Percentiles rank a stretch among this genome's conserved stretches.
Conservation (phyloP, 2,888 invertebrate species). For the Drosophila robusta region DNA sequence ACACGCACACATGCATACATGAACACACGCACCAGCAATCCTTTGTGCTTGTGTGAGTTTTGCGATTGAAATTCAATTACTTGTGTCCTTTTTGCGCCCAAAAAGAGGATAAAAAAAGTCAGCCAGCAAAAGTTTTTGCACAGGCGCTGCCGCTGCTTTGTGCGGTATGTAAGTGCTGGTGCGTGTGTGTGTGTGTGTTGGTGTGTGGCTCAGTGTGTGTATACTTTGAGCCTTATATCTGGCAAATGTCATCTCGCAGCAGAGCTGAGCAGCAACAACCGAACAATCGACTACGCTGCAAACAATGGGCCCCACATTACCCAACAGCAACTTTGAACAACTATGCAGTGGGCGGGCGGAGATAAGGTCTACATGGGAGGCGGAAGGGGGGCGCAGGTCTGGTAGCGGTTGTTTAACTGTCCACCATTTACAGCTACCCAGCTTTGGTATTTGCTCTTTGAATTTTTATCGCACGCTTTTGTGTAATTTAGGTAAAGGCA, state of each 20-base stretch:
- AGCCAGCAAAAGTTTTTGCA: conserved; percentile 59
- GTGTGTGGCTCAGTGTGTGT: conserved; percentile 19
- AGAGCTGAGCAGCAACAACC: conserved; percentile 44
- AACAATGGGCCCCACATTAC: conserved; percentile 59
- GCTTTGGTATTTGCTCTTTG: conserved; percentile 47
- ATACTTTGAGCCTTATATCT: conserved; percentile 75
- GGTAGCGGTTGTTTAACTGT: conserved; percentile 72
- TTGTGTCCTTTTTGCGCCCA: conserved; percentile 77
- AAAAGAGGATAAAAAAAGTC: conserved; percentile 45
- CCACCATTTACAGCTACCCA: conserved; percentile 61
- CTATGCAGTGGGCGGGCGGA: conserved; percentile 42
- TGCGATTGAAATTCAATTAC: conserved; percentile 81
- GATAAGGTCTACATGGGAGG: conserved; percentile 27
- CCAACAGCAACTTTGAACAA: conserved; percentile 62
- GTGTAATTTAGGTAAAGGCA: conserved; percentile 53
- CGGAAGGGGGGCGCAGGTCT: conserved; percentile 1
- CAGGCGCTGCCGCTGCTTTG: conserved; percentile 22
- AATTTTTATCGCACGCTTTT: conserved; percentile 56
- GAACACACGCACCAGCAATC: conserved; percentile 41
- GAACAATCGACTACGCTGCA: conserved; percentile 50
- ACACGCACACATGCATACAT: conserved; percentile 10
- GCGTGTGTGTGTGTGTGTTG: conserved; percentile 5
- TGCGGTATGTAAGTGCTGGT: conserved; percentile 19
- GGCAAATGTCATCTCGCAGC: conserved; percentile 78
- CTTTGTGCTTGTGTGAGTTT: conserved; percentile 50